Conservation (phyloP, 2,888 invertebrate genomes). For the Cancer borealis region DNA sequence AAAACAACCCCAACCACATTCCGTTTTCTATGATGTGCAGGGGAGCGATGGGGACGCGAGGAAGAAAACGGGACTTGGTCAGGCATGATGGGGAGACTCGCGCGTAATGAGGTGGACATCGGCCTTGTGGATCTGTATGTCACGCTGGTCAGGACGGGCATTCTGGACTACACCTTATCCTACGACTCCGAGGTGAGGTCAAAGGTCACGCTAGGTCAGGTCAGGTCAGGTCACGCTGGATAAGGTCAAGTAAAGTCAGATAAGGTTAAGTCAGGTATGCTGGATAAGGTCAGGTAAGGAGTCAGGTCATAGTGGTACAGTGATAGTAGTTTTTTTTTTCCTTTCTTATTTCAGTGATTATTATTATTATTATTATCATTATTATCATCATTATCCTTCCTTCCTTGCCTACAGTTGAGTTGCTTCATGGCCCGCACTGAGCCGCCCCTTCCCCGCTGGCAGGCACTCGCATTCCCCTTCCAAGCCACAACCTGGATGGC, state of each 20-base stretch:
- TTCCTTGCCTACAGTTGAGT: slow-evolving; percentile 55
- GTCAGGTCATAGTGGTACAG: background rate
- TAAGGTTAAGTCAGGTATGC: background rate
- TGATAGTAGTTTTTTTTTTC: background rate
- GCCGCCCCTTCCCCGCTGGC: slow-evolving; percentile 72
- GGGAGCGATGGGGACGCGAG: slow-evolving; percentile 40
- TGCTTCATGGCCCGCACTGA: slow-evolving; percentile 71
- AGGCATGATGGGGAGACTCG: slow-evolving; percentile 48
- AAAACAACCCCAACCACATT: background rate
- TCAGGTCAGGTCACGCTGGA: background rate
- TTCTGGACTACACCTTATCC: slow-evolving; percentile 49
- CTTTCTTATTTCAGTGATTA: background rate
- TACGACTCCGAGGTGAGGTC: slow-evolving; percentile 42
- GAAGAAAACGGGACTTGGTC: slow-evolving; percentile 46
- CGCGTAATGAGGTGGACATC: slow-evolving; percentile 39
- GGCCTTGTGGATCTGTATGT: slow-evolving; percentile 48
- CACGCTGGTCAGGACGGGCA: background rate
- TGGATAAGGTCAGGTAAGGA: background rate
- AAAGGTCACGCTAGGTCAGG: background rate
- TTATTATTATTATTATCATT: background rate
- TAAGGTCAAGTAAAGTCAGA: background rate
- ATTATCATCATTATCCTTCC: background rate
- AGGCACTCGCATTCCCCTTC: slow-evolving; percentile 73
- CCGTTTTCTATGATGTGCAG: slow-evolving; percentile 24
- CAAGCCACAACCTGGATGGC: slow-evolving; percentile 71